These are phyloP conservation scores for Drosophila kambysellisi DNA, from an alignment of 2,888 invertebrate genomes.

Conservation along the genomic window DNA sequence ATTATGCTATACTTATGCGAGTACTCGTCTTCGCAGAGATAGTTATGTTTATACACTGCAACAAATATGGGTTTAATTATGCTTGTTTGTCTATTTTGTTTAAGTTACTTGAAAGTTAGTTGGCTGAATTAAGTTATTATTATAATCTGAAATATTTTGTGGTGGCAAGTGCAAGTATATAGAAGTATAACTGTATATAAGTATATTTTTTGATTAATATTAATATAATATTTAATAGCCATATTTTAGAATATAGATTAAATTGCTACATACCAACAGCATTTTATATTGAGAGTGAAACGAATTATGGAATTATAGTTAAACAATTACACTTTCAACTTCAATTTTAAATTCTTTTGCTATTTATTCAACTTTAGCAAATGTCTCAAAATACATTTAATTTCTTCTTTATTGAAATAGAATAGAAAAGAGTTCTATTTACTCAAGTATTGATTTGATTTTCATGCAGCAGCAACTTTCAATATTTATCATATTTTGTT, in stretches of 20 bases:
- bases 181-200: neutral
- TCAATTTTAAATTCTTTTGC: neutral
- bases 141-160: no score
- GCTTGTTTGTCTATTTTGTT: neutral
- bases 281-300: neutral
- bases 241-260: no score
- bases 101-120: neutral
- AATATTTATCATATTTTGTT: neutral
- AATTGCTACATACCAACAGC: no score
- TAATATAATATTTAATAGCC: no score
- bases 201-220: neutral
- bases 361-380: neutral
- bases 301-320: neutral
- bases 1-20: slow-evolving; percentile 72
- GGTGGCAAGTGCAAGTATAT: neutral
- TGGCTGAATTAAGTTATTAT: neutral
- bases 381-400: neutral
- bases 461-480: neutral
- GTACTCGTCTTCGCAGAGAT: neutral
- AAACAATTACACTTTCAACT: neutral
- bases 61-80: neutral
- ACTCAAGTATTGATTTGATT: neutral
- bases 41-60: neutral
- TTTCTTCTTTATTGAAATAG: neutral
- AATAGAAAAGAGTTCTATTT: neutral